Evolutionary conservation across 1,140 invertebrate genomes (phyloP), one percentile per base, ranked within the genome.

Genomic region (Cydia amplana): DNA sequence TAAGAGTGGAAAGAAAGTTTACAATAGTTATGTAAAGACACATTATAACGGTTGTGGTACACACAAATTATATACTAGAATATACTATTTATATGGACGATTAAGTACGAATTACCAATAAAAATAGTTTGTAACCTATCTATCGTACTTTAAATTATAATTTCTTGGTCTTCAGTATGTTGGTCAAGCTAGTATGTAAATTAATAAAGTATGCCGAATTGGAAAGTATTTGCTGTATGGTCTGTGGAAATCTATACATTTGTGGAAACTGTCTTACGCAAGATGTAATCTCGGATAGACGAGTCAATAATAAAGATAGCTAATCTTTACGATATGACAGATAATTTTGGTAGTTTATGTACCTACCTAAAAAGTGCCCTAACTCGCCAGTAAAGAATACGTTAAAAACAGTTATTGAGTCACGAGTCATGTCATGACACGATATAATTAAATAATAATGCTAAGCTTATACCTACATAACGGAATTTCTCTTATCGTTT

Each of bases 221-320:
- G 5, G 55, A 60, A 60, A 60, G 20, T 60, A 55, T 55, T 55
- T 18, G 51, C 51, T 7, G 16, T 18, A 18, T 55, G 49, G 14
- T 51, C 1, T 5, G 49, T 43, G 43, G 49, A 51, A n/a, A 51
- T 1, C n/a, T 51, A n/a, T n/a, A 60, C 7, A 7, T 23, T 23
- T 60, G 55, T 60, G 55, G 20, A 60, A 60, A 60, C 55, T 23
- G 18, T 23, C 18, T 60, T 60, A 60, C 55, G 55, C 55, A 60
- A 60, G 55, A 9, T 4, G 1, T 23, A 23, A 23, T 60, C 55
- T 23, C 20, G 1, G 18, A 23, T 23, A 23, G 7, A 60, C 9
- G n/a, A 60, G 18, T 10, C 20, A 23, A 18, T 51, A 51, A 23
- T 10, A n/a, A 60, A 60, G 16, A 60, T 60, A 60, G 10, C 9